Conservation (phyloP, 2,797 vertebrate species). For the Neostethus bicornis region DNA sequence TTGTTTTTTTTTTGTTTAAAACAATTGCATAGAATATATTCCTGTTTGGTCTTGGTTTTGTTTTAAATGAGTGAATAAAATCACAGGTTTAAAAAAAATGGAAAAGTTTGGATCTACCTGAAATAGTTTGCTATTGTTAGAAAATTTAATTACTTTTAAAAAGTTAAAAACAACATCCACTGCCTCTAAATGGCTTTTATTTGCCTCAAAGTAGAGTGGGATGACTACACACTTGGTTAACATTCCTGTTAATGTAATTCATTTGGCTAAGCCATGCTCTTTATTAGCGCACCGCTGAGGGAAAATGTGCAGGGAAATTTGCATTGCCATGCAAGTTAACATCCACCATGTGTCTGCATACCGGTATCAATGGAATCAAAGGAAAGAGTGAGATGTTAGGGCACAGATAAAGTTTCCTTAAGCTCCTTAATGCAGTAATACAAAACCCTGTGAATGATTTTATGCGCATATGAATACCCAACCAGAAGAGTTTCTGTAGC, state of each 20-base stretch:
- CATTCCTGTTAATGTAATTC: not conserved
- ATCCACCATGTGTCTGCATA: constrained; percentile 15
- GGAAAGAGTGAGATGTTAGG: constrained; percentile 11
- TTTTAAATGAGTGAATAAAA: not conserved
- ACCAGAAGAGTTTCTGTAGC: constrained; percentile 29
- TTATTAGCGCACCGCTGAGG: not conserved
- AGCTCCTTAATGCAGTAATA: constrained; percentile 32
- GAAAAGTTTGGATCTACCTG: not conserved
- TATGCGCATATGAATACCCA: constrained; percentile 30
- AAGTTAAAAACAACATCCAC: not conserved
- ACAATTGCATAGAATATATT: not conserved
- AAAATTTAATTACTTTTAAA: not conserved
- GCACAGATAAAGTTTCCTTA: constrained; percentile 35
- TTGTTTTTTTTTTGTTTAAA: no score
- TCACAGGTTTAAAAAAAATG: not conserved
- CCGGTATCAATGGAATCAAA: constrained; percentile 39
- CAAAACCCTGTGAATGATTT: constrained; percentile 22
- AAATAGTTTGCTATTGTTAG: not conserved
- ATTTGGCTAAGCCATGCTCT: not conserved
- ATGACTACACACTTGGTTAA: constrained; percentile 6
- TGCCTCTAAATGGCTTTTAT: constrained; percentile 4
- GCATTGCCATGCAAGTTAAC: not conserved
- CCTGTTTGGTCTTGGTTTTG: not conserved
- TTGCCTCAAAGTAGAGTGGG: not conserved
- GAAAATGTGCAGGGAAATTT: constrained; percentile 2